Conservation (phyloP, 2,797 vertebrate genomes). For the Percopsis omiscomaycus region DNA sequence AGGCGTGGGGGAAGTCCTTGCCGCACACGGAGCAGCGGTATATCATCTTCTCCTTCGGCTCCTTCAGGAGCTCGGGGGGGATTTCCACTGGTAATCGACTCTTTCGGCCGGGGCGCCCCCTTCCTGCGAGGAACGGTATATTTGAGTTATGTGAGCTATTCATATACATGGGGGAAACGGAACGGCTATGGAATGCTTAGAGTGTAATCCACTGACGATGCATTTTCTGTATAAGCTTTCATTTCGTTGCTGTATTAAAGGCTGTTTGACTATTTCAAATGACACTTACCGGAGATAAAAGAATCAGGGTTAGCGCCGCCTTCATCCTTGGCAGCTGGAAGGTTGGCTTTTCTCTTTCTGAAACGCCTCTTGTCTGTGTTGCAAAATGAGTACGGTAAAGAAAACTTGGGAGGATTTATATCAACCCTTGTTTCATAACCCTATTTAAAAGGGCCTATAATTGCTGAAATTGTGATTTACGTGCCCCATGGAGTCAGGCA, state of each 20-base stretch:
- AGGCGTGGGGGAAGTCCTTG: conserved; percentile 68
- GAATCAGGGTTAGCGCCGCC: background rate
- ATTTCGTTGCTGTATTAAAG: background rate
- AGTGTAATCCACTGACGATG: background rate
- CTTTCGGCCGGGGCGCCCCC: conserved; percentile 56
- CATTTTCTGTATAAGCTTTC: background rate
- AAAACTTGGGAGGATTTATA: background rate
- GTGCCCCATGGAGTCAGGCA: too few species aligned
- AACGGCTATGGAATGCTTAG: background rate
- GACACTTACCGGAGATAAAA: background rate
- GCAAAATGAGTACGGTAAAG: background rate
- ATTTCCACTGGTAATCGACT: conserved; percentile 46
- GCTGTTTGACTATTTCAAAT: background rate
- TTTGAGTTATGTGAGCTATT: background rate
- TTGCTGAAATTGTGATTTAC: background rate
- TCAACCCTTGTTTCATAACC: background rate
- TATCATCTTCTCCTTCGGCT: conserved; percentile 66
- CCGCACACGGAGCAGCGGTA: conserved; percentile 68
- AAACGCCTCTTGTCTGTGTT: conserved; percentile 6
- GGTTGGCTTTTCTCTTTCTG: conserved; percentile 1
- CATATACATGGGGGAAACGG: background rate
- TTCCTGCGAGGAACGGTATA: conserved; percentile 24
- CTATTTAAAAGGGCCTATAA: background rate
- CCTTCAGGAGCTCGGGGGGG: conserved; percentile 66
- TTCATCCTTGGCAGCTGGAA: background rate